These are phyloP conservation scores for Hetaerina americana DNA, from an alignment of 1,140 invertebrate species.

Conservation along the genomic window DNA sequence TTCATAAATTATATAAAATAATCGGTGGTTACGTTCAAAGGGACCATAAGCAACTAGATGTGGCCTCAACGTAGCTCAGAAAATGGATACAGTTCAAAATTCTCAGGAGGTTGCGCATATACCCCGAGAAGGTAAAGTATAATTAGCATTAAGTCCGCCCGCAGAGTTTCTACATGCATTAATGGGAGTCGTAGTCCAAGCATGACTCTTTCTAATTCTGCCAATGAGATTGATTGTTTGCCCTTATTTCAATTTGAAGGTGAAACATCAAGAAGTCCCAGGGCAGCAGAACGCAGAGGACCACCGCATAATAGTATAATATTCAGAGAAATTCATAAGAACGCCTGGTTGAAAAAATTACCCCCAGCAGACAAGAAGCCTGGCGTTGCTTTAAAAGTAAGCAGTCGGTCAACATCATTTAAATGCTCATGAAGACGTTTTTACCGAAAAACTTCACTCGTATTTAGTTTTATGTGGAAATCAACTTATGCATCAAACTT, in stretches of 20 bases:
- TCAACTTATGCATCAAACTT: background rate
- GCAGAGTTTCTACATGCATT: background rate
- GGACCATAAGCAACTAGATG: background rate
- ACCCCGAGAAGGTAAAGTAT: background rate
- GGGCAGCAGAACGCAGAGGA: background rate
- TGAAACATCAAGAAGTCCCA: background rate
- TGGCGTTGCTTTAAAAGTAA: slow-evolving; percentile 25
- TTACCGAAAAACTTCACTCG: background rate
- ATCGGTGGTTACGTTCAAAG: no score
- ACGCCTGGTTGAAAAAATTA: slow-evolving; percentile 53
- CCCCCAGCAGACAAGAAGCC: slow-evolving; percentile 41
- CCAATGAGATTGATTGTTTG: background rate
- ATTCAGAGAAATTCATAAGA: slow-evolving; percentile 61
- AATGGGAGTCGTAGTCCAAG: background rate
- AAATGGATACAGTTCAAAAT: background rate
- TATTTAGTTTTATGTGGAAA: background rate
- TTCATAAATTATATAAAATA: no score
- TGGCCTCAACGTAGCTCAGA: background rate
- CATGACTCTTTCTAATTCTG: background rate
- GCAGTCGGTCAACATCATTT: slow-evolving; percentile 3
- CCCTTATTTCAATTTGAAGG: background rate
- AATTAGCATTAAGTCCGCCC: background rate
- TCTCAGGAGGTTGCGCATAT: background rate
- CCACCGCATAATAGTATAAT: slow-evolving; percentile 13
- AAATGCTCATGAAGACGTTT: no score